Evolutionary conservation across 2,888 invertebrate species (phyloP), one percentile per base, ranked within the genome.

Genomic region (Tortricodes alternella): DNA sequence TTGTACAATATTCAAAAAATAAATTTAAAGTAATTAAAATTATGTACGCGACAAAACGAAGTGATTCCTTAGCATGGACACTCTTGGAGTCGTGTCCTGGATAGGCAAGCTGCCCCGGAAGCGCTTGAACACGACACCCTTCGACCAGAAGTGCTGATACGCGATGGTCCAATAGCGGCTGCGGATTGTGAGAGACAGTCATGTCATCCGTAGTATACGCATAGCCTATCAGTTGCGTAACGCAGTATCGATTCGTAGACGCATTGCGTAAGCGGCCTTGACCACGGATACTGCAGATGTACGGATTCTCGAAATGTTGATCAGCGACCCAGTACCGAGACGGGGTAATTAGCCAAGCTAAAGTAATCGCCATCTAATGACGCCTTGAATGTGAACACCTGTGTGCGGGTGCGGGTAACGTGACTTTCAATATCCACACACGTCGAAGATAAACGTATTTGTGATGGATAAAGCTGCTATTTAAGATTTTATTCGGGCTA

Each of bases 281-380:
- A 62, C 43, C 55, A 62, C 67, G 72, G 63, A 55, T 65, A 66
- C 64, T 76, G 82, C 83, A 84, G 69, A 73, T 82, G 68, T 85
- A 78, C 75, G 87, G 86, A 79, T 86, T 86, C 85, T 60, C 71
- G 49, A 71, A 77, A 74, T 71, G 63, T 65, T 66, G 63, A 68
- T 69, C 46, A 46, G 46, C 32, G 56, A 35, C 41, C 44, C n/a
- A 32, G 19, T 15, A 46, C 13, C 41, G 16, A 19, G 49, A 49
- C 35, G 23, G 37, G 44, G 32, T 50, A 56, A 56, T 56, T 56
- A 37, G 29, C 16, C 23, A 21, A 50, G 41, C 35, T 50, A 49
- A 43, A 35, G 35, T 49, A 50, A 56, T 56, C 44, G 38, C 56
- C 18, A 1, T 15, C 37, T 50, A 49, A 56, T 50, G 16, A 37